Percentiles rank a stretch among this genome's conserved stretches.
phyloP scores from a whole-genome alignment of 2,113 vertebrate species.

The Actinemys pallida region DNA sequence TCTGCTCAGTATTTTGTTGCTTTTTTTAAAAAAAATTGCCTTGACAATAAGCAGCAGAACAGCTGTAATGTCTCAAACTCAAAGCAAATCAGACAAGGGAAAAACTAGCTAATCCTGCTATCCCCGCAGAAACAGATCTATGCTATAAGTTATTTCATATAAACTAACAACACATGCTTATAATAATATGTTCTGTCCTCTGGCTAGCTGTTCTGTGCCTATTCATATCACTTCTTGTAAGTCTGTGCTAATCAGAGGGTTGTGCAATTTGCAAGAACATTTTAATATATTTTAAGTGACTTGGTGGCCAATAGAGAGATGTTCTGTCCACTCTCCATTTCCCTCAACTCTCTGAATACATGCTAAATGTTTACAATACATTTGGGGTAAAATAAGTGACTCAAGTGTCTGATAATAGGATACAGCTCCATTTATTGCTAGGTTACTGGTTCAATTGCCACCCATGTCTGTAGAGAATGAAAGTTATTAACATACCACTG shows the following conservation, averaged over 20 bases:
- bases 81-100: background rate
- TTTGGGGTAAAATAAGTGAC: background rate
- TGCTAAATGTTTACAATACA: background rate
- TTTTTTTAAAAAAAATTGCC: background rate
- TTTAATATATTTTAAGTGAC: background rate
- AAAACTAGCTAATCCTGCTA: background rate
- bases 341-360: background rate
- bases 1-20: background rate
- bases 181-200: background rate
- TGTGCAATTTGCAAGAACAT: background rate
- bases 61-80: background rate
- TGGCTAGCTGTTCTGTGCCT: background rate
- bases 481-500: background rate
- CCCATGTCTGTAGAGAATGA: background rate
- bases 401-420: background rate
- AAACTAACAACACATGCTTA: background rate
- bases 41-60: background rate
- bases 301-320: background rate
- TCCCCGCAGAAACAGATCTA: background rate
- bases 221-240: background rate
- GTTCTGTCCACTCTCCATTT: background rate
- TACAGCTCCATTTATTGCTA: accelerated
- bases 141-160: accelerated
- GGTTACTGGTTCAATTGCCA: background rate
- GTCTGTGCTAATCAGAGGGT: background rate